Base-by-base conservation (phyloP, 2,888 invertebrate genomes). In the Andrena dorsata region DNA sequence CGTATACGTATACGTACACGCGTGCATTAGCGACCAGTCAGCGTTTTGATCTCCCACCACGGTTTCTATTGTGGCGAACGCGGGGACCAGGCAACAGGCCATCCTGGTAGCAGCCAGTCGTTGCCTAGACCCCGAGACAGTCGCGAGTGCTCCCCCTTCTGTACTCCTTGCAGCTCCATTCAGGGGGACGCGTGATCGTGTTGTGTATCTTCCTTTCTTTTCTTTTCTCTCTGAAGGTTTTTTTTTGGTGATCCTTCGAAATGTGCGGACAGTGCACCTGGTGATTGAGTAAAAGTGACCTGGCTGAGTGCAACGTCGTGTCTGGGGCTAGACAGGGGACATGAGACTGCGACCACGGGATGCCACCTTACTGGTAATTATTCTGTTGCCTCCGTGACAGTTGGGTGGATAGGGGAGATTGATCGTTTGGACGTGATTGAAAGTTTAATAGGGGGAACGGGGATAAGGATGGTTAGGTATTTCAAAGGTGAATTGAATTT, bases 41-140 rank as follows among this genome's bases (percentile, higher is more conserved):
- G 90, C 90, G 90, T 91, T 92, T 93, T 91, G 89, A 91, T 92
- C 92, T 93, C 93, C 93, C 93, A 92, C 92, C 92, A 89, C 56
- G 56, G 88, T 83, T 86, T 90, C 90, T 91, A 91, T 91, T 92
- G 90, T 91, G 87, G 90, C 85, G 88, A 90, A 88, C 87, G 91
- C 86, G 85, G 87, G 85, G 86, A 84, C 86, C 85, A 81, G 85
- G 78, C 88, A 90, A 91, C 90, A 90, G 90, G 85, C 91, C 91
- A 90, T 92, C 90, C 91, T 85, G 88, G 86, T 86, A 87, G 80
- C 73, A 91, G 91, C 90, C 92, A 92, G 92, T 93, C 90, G 92
- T 89, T 91, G 91, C 90, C 89, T 92, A 91, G 92, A 92, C 91
- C 89, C 88, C 91, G 90, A 83, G 88, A 86, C 86, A 82, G 90